These are phyloP conservation scores for Petrolisthes cinctipes DNA, from an alignment of 2,888 invertebrate genomes.

Conservation along the genomic window DNA sequence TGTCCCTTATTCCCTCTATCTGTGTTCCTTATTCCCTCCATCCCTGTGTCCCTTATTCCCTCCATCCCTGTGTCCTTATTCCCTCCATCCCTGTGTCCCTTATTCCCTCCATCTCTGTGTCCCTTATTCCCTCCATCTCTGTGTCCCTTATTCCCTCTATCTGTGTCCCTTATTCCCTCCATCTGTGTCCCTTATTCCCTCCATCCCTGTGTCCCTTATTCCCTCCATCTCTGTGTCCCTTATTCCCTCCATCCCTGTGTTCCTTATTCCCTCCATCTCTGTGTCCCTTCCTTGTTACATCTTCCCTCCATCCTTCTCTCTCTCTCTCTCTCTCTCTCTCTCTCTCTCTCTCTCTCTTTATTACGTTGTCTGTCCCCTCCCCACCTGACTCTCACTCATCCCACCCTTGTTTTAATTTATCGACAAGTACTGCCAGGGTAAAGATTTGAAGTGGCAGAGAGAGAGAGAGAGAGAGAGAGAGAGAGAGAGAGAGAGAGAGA, in stretches of 20 bases:
- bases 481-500: no score
- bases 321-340: neutral
- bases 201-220: no score
- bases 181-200: neutral
- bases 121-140: neutral
- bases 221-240: conserved; percentile 1
- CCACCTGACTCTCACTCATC: neutral
- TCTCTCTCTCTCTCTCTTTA: neutral
- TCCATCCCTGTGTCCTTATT: neutral
- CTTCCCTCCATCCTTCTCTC: neutral
- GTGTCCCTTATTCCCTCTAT: neutral
- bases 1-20: neutral
- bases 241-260: neutral
- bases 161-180: neutral
- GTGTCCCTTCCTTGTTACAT: neutral
- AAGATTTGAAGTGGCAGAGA: no score
- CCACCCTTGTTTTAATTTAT: neutral
- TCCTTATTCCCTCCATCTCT: neutral
- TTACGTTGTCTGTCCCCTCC: neutral
- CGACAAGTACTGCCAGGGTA: no score
- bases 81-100: neutral
- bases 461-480: no score
- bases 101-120: neutral
- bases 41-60: neutral
- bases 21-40: neutral